Conservation (phyloP, 1,140 invertebrate species). For the Orussus abietinus region DNA sequence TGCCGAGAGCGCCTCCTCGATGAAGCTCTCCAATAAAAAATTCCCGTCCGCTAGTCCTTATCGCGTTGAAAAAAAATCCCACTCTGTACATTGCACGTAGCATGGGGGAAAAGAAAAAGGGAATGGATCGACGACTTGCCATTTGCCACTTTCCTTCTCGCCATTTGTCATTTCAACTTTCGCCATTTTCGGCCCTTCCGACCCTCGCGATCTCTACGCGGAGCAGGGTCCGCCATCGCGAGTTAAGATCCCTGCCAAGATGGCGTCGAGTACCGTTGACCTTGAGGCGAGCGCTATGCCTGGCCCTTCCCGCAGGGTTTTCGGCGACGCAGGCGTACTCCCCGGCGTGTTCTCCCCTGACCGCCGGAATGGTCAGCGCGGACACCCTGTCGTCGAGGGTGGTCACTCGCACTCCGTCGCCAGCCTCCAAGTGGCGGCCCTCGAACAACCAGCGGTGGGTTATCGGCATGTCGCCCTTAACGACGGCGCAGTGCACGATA, state of each 20-base stretch:
- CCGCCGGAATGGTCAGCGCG: conserved; percentile 51
- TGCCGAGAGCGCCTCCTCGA: no score
- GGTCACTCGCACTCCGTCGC: conserved; percentile 57
- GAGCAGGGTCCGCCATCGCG: no score
- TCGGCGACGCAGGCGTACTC: conserved; percentile 72
- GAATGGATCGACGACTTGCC: no score
- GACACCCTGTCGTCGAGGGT: conserved; percentile 57
- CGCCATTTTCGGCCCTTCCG: no score
- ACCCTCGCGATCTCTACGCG: no score
- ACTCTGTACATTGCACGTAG: no score
- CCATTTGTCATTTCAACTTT: no score
- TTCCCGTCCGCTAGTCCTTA: no score
- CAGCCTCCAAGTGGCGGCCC: conserved; percentile 48
- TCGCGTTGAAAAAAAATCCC: no score
- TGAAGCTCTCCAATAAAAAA: no score
- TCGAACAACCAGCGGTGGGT: conserved; percentile 64
- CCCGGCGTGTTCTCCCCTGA: conserved; percentile 59
- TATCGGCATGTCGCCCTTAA: conserved; percentile 70
- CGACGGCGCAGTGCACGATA: conserved; percentile 66
- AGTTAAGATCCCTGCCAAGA: neutral
- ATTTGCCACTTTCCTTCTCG: no score
- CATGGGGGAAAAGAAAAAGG: no score
- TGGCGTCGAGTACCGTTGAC: conserved; percentile 50
- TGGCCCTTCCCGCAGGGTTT: conserved; percentile 63
- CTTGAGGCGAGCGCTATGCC: conserved; percentile 58